These are phyloP conservation scores for Octomys mimax DNA, from an alignment of 2,797 vertebrate species.

Conservation along the genomic window DNA sequence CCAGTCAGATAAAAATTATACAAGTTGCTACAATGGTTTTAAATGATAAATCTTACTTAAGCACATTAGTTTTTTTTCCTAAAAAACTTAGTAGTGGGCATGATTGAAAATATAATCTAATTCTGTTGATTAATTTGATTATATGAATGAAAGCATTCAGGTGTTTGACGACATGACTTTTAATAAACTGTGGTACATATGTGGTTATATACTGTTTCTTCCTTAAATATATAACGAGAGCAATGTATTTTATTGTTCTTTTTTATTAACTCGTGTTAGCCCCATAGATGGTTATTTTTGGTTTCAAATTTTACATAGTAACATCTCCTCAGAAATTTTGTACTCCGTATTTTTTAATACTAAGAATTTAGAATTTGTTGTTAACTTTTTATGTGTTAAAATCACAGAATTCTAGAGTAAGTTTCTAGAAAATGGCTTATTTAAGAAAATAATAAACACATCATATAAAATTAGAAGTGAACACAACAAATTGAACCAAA, in stretches of 20 bases:
- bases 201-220: neutral
- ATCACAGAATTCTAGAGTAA: constrained; percentile 48
- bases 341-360: constrained; percentile 3
- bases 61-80: constrained; percentile 15
- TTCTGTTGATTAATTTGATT: constrained; percentile 53
- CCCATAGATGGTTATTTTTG: constrained; percentile 63
- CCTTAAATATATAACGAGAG: constrained; percentile 24
- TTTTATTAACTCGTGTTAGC: constrained; percentile 59
- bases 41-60: constrained; percentile 34
- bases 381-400: constrained; percentile 3
- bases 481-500: constrained; percentile 32
- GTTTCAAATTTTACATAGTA: neutral
- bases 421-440: neutral
- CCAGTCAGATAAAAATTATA: constrained; percentile 5
- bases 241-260: constrained; percentile 27
- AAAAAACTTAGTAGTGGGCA: constrained; percentile 45
- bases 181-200: neutral
- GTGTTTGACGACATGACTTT: constrained; percentile 12
- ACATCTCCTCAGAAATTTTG: constrained; percentile 37
- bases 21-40: constrained; percentile 28
- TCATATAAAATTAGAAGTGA: constrained; percentile 55
- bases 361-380: constrained; percentile 39
- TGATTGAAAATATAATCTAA: constrained; percentile 61
- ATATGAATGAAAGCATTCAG: constrained; percentile 47
- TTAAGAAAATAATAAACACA: neutral